Conservation (phyloP, 2,888 invertebrate genomes). For the Camptogramma bilineatum region DNA sequence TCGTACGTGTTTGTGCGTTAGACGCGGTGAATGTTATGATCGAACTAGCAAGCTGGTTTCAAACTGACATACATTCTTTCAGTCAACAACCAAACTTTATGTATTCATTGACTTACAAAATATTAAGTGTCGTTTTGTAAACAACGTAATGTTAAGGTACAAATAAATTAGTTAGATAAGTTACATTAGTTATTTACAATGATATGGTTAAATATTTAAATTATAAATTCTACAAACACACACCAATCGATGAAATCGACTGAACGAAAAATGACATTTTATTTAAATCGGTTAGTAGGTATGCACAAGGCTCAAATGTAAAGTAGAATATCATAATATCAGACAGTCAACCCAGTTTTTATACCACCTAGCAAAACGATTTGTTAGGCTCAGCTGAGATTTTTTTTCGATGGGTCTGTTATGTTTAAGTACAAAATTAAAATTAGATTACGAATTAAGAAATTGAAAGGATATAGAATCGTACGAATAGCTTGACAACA, state of each 20-base stretch:
- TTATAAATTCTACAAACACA: no score
- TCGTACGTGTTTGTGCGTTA: not conserved
- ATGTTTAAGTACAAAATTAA: not conserved
- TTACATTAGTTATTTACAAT: conserved; percentile 32
- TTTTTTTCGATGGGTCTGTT: not conserved
- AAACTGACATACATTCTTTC: not conserved
- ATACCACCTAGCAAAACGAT: not conserved
- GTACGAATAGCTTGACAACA: no score
- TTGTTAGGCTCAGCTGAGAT: not conserved
- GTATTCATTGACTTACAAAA: not conserved
- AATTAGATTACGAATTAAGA: not conserved
- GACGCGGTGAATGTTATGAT: not conserved
- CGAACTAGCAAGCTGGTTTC: not conserved
- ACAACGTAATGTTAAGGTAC: not conserved
- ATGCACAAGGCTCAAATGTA: no score
- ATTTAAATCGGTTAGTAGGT: no score
- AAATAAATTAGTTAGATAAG: conserved; percentile 22
- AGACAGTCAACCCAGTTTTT: conserved; percentile 2
- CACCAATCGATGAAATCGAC: no score
- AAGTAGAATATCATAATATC: no score
- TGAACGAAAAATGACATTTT: no score
- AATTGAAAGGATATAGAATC: no score
- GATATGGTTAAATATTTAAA: conserved; percentile 41
- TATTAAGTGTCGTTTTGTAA: conserved; percentile 2
- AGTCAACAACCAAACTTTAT: not conserved